These are phyloP conservation scores for Allobates femoralis DNA, from an alignment of 2,797 vertebrate genomes.

Conservation along the genomic window DNA sequence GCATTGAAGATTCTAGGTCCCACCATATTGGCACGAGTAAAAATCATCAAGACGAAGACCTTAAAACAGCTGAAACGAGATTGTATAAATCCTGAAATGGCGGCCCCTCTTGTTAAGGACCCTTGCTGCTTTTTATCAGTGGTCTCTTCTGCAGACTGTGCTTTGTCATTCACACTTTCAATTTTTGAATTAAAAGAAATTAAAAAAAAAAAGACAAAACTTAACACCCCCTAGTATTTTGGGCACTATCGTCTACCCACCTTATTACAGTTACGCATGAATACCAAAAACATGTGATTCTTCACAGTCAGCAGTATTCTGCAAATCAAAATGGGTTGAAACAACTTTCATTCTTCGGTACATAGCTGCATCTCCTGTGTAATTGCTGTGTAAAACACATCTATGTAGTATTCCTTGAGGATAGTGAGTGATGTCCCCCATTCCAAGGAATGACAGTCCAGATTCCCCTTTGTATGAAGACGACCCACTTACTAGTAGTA, in stretches of 20 bases:
- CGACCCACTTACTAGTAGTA: not conserved
- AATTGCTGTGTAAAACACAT: not conserved
- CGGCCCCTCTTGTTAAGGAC: not conserved
- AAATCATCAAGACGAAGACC: not conserved
- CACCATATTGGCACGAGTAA: not conserved
- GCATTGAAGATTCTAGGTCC: not conserved
- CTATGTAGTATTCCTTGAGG: not conserved
- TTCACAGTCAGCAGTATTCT: not conserved
- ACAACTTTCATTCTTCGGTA: not conserved
- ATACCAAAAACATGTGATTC: not conserved
- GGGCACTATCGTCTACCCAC: not conserved
- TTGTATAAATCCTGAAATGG: not conserved
- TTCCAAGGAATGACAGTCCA: not conserved
- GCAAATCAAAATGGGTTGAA: not conserved
- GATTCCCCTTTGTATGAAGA: not conserved
- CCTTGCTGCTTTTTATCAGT: no score
- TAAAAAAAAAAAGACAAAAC: not conserved
- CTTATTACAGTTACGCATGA: not conserved
- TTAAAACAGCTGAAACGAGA: not conserved
- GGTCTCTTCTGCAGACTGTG: not conserved
- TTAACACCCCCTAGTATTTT: no score
- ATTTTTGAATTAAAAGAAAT: no score
- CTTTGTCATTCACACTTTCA: no score
- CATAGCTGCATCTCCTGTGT: not conserved
- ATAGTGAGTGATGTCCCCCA: not conserved